Base-by-base conservation (phyloP, 1,140 invertebrate species). In the Procambarus virginalis region DNA sequence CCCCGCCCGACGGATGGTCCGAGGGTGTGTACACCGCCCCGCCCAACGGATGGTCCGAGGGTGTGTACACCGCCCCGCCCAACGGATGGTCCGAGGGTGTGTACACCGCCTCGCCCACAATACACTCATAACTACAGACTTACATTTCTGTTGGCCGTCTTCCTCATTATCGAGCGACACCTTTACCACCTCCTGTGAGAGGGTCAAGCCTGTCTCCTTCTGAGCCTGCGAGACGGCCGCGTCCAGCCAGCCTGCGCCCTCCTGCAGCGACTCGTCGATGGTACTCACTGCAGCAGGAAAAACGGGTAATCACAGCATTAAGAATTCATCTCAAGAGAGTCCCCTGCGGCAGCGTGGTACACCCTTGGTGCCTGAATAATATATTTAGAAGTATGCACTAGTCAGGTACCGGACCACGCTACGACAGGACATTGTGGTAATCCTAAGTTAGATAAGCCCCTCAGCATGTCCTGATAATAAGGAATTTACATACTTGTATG, bases 141-240 rank as follows among this genome's bases (percentile, higher is more conserved):
- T 70, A 92, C 91, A 82, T 58, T 90, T 87, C 17, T 84, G 79
- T 55, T 92, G 60, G 68, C 78, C 80, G 5, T 78, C 46, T 6
- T 84, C 89, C 45, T 89, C 91, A 55, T 90, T 81, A 34, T 92
- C 91, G 10, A 92, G 68, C 2, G 91, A 92, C 12, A 89, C 55
- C 49, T 55, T 82, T 55, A 92, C 58, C 3, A 92, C 79, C 17
- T 73, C 78, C 34, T 90, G 75, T 3, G 34, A 76, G 68, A 92
- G 55, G 2, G 68, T 77, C 34, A 76, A 14, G 2, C 49, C 48
- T 1, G 75, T 77, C 3, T 64, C 55, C 10, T n/a, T 83, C 79
- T 92, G 58, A 2, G 79, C 87, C 34, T 55, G 22, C 60, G 78
- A 82, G 14, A 86, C 84, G 6, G 73, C 87, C 22, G 81, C 81